Conservation (phyloP, 2,888 invertebrate genomes). For the Drosophila algonquin region DNA sequence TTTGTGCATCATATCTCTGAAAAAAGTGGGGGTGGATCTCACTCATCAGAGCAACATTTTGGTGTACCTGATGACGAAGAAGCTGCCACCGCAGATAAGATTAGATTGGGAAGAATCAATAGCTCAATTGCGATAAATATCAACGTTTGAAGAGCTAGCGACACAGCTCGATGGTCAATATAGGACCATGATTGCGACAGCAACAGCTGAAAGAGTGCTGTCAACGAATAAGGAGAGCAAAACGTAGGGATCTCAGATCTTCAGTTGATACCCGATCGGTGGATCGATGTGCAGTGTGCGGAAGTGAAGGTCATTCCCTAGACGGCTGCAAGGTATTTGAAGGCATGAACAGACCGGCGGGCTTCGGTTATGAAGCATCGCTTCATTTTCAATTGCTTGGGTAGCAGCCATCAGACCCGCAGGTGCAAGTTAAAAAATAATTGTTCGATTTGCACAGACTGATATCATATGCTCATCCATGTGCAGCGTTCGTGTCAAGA, state of each 20-base stretch:
- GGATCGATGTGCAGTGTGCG: background rate
- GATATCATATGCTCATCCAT: too few relatives aligned
- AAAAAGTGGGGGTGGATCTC: constrained; percentile 1
- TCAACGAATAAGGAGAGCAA: too few relatives aligned
- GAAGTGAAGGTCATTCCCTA: background rate
- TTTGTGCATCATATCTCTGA: constrained; percentile 2
- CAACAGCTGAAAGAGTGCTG: too few relatives aligned
- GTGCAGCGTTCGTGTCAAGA: background rate
- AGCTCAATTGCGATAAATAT: too few relatives aligned
- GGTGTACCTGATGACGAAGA: background rate
- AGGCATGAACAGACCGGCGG: background rate
- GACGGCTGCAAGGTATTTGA: background rate
- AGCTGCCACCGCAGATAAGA: background rate
- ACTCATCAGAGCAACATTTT: background rate
- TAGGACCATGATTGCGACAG: too few relatives aligned
- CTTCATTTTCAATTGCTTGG: background rate
- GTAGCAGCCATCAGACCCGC: background rate
- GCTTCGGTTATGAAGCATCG: background rate
- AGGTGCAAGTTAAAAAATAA: too few relatives aligned
- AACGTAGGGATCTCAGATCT: too few relatives aligned
- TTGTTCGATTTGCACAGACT: too few relatives aligned
- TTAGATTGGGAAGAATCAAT: background rate
- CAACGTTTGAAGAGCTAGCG: too few relatives aligned
- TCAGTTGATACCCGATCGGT: background rate
- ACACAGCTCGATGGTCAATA: too few relatives aligned